Evolutionary conservation across 2,888 invertebrate species (phyloP).

Genomic region (Drosophila recens): DNA sequence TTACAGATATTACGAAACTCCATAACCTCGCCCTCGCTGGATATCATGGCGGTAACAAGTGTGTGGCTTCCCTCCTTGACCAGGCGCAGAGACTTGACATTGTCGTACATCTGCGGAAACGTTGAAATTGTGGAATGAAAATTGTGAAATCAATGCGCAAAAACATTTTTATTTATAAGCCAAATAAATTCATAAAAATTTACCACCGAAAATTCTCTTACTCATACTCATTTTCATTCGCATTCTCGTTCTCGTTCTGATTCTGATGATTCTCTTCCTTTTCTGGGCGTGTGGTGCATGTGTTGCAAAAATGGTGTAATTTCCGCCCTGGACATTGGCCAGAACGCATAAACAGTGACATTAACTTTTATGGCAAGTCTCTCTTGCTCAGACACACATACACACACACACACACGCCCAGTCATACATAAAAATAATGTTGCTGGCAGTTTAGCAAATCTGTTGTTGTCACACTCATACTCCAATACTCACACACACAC

Average conservation of each 20-base stretch:
- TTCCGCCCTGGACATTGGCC: constrained; percentile 79
- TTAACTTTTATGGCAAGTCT: constrained; percentile 80
- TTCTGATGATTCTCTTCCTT: background rate
- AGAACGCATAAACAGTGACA: constrained; percentile 82
- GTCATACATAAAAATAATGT: constrained; percentile 78
- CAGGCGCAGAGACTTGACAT: constrained; percentile 91
- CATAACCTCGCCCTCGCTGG: constrained; percentile 95
- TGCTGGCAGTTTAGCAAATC: constrained; percentile 79
- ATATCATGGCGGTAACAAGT: constrained; percentile 93
- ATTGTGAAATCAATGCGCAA: constrained; percentile 75
- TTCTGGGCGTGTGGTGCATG: constrained; percentile 55
- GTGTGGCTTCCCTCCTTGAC: constrained; percentile 89
- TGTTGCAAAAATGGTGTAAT: constrained; percentile 78
- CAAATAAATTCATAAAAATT: constrained; percentile 81
- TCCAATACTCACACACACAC: constrained; percentile 1
- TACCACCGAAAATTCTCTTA: constrained; percentile 47
- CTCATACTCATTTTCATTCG: background rate
- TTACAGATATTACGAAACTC: constrained; percentile 88
- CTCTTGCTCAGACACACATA: constrained; percentile 35
- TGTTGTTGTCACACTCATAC: constrained; percentile 73
- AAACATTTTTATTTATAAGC: constrained; percentile 75
- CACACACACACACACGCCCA: constrained; percentile 38
- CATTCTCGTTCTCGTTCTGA: background rate
- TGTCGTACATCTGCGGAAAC: constrained; percentile 93
- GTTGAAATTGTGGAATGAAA: constrained; percentile 44